Evolutionary conservation across 2,113 vertebrate species (phyloP), one percentile per base, ranked within the genome.

Genomic region (Lophochroa leadbeateri): DNA sequence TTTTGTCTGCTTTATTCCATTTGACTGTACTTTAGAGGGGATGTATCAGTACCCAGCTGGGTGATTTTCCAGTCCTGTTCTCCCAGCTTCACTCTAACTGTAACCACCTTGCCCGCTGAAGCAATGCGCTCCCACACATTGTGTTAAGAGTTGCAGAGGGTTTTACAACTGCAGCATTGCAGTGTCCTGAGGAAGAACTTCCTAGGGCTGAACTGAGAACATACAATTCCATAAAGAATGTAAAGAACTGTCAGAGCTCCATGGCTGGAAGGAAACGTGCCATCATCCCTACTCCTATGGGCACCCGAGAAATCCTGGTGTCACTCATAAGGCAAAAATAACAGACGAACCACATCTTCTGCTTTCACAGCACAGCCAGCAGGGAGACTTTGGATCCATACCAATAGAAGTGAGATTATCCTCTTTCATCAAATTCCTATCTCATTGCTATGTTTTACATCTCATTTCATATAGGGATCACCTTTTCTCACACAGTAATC

Each of bases 1-100:
- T 94, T 92, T 79, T 69, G 63, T 41, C 95, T 23, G 63, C 31
- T 81, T 94, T 83, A 21, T 94, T 93, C 84, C 39, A 0, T 44
- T 37, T 19, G 27, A 47, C 27, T 57, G 43, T 57, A 43, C 43
- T 89, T 69, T 47, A 17, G 63, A 37, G 18, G 47, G 12, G 37
- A 50, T 35, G 37, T 72, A 60, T 60, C 12, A 4, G 46, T 41
- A 65, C 71, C 86, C 28, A 52, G 11, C 49, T 47, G 46, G 72
- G 82, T 89, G 46, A 74, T 70, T 91, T 72, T 82, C 67, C 67
- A 90, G 44, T 37, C 70, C 27, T 65, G 4, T 76, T 89, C 84
- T 84, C 77, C 68, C 53, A 78, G 24, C 35, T 68, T 67, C 50
- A 47, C 27, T 41, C 7, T 7, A 58, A 64, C 31, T 49, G 20